These are phyloP conservation scores for Tragelaphus scriptus DNA, from an alignment of 2,113 vertebrate genomes.

Conservation along the genomic window DNA sequence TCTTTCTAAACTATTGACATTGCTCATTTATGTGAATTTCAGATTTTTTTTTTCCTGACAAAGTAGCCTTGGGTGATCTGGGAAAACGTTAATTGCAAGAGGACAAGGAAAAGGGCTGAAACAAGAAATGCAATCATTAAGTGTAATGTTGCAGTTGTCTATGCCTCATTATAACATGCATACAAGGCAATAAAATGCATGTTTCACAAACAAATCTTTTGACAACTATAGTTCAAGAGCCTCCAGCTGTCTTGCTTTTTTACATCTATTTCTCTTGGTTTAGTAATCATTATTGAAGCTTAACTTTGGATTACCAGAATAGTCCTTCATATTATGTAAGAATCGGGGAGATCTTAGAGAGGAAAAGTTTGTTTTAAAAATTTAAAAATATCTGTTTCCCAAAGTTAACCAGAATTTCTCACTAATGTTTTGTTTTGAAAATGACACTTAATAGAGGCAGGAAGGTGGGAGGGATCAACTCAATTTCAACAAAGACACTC, in stretches of 20 bases:
- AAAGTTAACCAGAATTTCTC: constrained; percentile 17
- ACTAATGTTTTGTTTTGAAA: constrained; percentile 25
- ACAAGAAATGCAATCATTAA: constrained; percentile 91
- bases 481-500: background rate
- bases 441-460: constrained; percentile 27
- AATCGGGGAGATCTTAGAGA: constrained; percentile 43
- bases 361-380: constrained; percentile 40
- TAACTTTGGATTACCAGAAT: constrained; percentile 65
- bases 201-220: constrained; percentile 94
- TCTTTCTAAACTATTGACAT: constrained; percentile 99
- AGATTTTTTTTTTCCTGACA: constrained; percentile 77
- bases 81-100: constrained; percentile 94
- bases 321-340: constrained; percentile 52
- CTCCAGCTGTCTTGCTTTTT: constrained; percentile 86
- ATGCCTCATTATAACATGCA: constrained; percentile 92
- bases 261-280: constrained; percentile 77
- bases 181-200: constrained; percentile 89
- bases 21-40: constrained; percentile 98
- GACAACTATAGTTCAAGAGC: constrained; percentile 87
- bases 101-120: constrained; percentile 84
- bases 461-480: background rate
- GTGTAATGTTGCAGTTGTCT: constrained; percentile 94
- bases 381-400: constrained; percentile 65
- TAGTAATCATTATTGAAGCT: constrained; percentile 62
- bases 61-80: constrained; percentile 87